A percentile compares a stretch with the other conserved stretches of the same genome.
Conservation (phyloP, 2,888 invertebrate genomes). For the Embidobia sp. region DNA sequence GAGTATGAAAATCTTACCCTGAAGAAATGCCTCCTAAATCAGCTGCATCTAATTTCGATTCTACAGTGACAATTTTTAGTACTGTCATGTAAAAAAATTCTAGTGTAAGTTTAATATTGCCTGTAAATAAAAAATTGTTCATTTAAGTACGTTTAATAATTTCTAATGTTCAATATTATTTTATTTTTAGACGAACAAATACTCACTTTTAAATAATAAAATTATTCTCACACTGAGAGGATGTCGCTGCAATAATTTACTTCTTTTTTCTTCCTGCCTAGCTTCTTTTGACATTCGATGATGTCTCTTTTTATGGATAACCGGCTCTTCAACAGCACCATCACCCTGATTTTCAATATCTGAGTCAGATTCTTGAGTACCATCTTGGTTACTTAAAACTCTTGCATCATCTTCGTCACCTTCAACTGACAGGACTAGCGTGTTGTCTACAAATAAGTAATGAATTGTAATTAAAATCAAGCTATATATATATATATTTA, state of each 20-base stretch:
- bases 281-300: constrained; percentile 86
- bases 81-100: constrained; percentile 87
- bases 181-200: neutral
- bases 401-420: constrained; percentile 83
- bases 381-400: constrained; percentile 82
- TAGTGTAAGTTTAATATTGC: constrained; percentile 86
- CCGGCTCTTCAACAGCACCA: constrained; percentile 82
- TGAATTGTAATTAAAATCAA: too few relatives aligned
- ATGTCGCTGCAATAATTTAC: constrained; percentile 86
- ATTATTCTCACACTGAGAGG: constrained; percentile 87
- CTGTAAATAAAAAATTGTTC: constrained; percentile 78
- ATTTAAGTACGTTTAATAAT: too few relatives aligned
- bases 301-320: constrained; percentile 85
- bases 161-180: neutral
- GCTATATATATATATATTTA: too few relatives aligned
- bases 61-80: constrained; percentile 89
- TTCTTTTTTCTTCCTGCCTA: constrained; percentile 87
- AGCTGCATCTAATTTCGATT: constrained; percentile 83
- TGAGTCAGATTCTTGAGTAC: constrained; percentile 86
- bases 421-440: constrained; percentile 80
- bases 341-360: constrained; percentile 84
- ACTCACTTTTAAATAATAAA: constrained; percentile 83
- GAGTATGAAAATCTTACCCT: constrained; percentile 82
- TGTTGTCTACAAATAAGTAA: constrained; percentile 35
- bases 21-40: constrained; percentile 84